These are phyloP conservation scores for Mus spicilegus DNA, from an alignment of 2,113 vertebrate species.

Conservation along the genomic window DNA sequence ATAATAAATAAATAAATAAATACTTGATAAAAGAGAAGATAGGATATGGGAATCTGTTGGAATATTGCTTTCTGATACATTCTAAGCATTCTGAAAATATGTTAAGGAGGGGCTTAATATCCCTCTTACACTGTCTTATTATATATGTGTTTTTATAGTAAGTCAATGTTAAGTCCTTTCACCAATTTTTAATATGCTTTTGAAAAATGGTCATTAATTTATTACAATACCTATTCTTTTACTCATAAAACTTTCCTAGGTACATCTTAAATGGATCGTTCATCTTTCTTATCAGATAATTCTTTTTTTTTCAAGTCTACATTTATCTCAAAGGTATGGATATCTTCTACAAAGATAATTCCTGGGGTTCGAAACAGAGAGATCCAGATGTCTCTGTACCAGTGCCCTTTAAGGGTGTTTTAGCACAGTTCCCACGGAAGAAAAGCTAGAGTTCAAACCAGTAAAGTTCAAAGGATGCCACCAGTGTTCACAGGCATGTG, in stretches of 20 bases:
- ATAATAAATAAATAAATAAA: background rate
- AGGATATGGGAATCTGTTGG: background rate
- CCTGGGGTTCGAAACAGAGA: background rate
- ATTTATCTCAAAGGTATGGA: background rate
- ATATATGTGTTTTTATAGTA: background rate
- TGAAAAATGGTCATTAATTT: conserved; percentile 11
- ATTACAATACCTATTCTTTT: background rate
- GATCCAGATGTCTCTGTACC: background rate
- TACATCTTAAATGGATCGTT: background rate
- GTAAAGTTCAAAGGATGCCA: conserved; percentile 25
- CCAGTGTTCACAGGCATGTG: background rate
- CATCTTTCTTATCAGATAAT: background rate
- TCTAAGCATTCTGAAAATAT: background rate
- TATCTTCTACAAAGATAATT: background rate
- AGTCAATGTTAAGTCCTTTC: conserved; percentile 7
- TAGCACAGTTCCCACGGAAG: background rate
- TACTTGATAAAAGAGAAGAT: background rate
- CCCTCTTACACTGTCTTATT: background rate
- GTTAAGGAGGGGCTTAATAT: background rate
- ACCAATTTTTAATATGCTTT: conserved; percentile 8
- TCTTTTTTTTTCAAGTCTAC: background rate
- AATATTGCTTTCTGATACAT: conserved; percentile 4
- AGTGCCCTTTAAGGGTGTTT: background rate
- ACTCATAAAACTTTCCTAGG: background rate
- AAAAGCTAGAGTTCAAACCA: background rate